Percentiles rank a stretch among this genome's conserved stretches.
Evolutionary conservation across 2,888 invertebrate species (phyloP).

Genomic region (Tetragnatha montana): DNA sequence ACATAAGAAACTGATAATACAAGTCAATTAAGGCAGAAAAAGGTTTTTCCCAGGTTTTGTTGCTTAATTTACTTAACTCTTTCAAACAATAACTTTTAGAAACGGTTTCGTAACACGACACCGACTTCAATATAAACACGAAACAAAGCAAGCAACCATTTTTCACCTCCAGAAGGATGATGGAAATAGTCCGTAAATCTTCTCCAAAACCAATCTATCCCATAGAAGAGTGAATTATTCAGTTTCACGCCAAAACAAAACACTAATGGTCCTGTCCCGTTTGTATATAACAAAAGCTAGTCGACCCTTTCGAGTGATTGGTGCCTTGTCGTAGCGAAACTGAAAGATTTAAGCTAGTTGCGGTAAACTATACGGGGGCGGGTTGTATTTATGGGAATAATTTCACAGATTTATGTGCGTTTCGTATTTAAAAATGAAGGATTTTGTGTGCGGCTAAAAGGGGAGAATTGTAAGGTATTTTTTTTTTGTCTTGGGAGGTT

Average conservation of each 20-base stretch:
- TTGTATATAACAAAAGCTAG: neutral
- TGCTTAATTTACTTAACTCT: too few relatives aligned
- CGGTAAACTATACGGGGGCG: neutral
- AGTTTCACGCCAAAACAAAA: constrained; percentile 6
- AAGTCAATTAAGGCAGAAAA: too few relatives aligned
- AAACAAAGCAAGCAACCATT: neutral
- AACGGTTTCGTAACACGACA: too few relatives aligned
- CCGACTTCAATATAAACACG: neutral
- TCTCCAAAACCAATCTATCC: neutral
- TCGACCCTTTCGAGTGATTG: neutral
- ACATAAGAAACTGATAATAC: too few relatives aligned
- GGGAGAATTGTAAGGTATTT: neutral
- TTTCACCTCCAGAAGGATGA: neutral
- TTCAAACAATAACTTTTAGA: too few relatives aligned
- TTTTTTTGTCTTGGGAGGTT: neutral
- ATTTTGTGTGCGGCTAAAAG: neutral
- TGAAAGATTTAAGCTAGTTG: neutral
- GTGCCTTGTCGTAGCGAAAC: constrained; percentile 8
- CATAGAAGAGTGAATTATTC: constrained; percentile 3
- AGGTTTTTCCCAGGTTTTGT: too few relatives aligned
- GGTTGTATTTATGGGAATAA: neutral
- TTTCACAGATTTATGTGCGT: neutral
- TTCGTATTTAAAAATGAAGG: neutral
- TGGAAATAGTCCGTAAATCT: neutral
- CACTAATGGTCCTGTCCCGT: neutral